These are phyloP conservation scores for Cochlearius cochlearius DNA, from an alignment of 2,113 vertebrate species.

Conservation along the genomic window DNA sequence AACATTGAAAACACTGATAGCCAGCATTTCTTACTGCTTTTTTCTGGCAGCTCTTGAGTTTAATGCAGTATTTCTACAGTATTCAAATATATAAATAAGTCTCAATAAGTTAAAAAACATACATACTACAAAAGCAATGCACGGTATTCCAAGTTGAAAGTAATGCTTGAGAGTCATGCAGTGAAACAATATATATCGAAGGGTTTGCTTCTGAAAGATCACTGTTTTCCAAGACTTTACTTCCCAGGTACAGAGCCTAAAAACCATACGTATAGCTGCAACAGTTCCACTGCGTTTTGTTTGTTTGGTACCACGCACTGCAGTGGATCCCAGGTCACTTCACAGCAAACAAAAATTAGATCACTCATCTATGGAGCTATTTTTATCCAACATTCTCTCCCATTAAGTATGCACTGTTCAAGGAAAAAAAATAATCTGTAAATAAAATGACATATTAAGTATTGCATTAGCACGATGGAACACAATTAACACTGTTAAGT, in stretches of 20 bases:
- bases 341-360: neutral
- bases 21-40: neutral
- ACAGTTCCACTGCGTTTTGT: neutral
- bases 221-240: neutral
- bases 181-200: neutral
- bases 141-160: neutral
- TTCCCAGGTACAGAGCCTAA: neutral
- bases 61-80: neutral
- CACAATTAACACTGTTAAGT: neutral
- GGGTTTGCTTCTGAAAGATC: neutral
- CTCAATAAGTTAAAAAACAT: neutral
- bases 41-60: neutral
- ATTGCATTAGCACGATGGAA: neutral
- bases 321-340: neutral
- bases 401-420: neutral
- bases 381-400: neutral
- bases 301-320: neutral
- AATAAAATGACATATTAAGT: neutral
- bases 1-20: neutral
- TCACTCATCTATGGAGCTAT: neutral
- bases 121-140: neutral
- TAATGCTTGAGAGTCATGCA: neutral
- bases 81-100: neutral
- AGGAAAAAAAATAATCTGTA: neutral
- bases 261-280: accelerated